phyloP scores from a whole-genome alignment of 2,113 vertebrate genomes.

The Siphamia tubifer region DNA sequence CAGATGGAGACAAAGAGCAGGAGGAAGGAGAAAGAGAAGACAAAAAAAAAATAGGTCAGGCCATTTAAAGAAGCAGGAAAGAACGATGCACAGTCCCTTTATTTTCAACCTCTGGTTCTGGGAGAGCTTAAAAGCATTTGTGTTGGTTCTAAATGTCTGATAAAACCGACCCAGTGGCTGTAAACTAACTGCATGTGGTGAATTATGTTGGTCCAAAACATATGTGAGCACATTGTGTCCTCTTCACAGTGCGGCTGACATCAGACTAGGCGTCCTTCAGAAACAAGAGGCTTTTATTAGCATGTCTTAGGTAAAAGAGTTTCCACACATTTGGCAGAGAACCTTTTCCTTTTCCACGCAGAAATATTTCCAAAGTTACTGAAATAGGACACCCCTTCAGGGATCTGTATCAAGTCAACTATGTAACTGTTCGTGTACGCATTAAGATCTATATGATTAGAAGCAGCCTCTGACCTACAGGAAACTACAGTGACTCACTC shows the following conservation, averaged over 20 bases:
- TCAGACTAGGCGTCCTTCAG: constrained; percentile 7
- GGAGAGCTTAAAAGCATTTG: constrained; percentile 16
- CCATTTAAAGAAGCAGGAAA: constrained; percentile 54
- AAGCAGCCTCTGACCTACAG: background rate
- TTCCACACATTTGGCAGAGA: constrained; percentile 35
- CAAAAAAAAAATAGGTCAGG: constrained; percentile 57
- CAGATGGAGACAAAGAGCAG: constrained; percentile 41
- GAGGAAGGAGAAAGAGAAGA: constrained; percentile 54
- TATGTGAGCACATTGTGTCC: constrained; percentile 39
- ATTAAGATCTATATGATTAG: background rate
- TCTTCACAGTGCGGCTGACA: constrained; percentile 26
- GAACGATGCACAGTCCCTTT: constrained; percentile 25
- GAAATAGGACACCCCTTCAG: constrained; percentile 38
- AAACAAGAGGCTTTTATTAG: constrained; percentile 22
- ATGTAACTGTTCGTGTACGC: constrained; percentile 6
- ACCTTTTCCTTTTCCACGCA: constrained; percentile 5
- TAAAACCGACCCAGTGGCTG: constrained; percentile 31
- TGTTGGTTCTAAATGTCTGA: constrained; percentile 2
- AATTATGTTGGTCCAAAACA: constrained; percentile 45
- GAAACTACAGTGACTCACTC: background rate
- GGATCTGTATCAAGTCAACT: constrained; percentile 5
- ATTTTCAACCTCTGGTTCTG: background rate
- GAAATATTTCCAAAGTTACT: constrained; percentile 23
- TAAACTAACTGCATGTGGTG: constrained; percentile 21
- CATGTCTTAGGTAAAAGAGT: constrained; percentile 13